Conservation (phyloP, 2,113 vertebrate genomes). For the Alethe diademata region DNA sequence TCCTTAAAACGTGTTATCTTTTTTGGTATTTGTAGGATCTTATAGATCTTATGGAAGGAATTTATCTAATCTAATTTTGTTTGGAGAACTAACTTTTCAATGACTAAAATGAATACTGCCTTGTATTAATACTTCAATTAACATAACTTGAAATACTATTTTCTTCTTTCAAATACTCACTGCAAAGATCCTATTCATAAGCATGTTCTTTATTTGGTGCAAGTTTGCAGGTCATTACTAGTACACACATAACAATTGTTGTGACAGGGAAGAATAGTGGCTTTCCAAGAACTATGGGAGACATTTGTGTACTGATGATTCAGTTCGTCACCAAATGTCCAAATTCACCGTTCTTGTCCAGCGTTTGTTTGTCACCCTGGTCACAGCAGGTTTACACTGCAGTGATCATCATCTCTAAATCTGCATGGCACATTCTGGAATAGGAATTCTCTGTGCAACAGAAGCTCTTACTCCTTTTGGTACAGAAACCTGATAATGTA, state of each 20-base stretch:
- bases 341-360: background rate
- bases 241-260: rapidly evolving
- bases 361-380: background rate
- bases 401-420: background rate
- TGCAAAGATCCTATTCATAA: background rate
- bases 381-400: background rate
- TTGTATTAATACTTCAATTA: background rate
- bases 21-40: background rate
- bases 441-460: background rate
- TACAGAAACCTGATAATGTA: background rate
- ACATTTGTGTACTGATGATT: background rate
- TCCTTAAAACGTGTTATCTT: background rate
- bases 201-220: background rate
- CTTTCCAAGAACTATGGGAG: background rate
- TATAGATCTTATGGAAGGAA: background rate
- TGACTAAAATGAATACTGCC: background rate
- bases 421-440: background rate
- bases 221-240: background rate
- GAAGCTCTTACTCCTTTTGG: background rate
- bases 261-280: background rate
- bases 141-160: background rate
- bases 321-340: background rate
- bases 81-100: background rate
- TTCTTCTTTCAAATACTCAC: background rate
- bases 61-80: background rate